Evolutionary conservation across 2,888 invertebrate species (phyloP).

Genomic region (Aspidiotus rigidus): DNA sequence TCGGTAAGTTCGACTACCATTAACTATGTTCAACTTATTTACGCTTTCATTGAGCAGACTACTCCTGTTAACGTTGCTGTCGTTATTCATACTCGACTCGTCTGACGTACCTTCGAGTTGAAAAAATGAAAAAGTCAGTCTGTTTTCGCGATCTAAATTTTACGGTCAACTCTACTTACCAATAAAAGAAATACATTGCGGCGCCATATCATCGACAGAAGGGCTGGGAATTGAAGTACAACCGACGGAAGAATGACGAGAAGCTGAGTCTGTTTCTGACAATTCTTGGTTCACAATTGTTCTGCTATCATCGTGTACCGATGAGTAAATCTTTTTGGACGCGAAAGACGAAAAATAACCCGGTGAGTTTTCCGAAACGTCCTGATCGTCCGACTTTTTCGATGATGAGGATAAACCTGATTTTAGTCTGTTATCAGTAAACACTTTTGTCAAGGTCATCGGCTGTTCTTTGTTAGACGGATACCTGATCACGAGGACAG

Average conservation of each 20-base stretch:
- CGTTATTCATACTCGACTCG: background rate
- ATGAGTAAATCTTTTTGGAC: background rate
- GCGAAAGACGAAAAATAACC: background rate
- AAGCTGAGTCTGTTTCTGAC: slow-evolving; percentile 7
- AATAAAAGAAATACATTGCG: slow-evolving; percentile 86
- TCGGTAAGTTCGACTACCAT: slow-evolving; percentile 77
- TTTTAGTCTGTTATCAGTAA: slow-evolving; percentile 7
- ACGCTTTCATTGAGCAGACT: slow-evolving; percentile 57
- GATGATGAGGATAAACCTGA: background rate
- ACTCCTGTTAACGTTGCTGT: slow-evolving; percentile 42
- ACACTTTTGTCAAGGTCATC: background rate
- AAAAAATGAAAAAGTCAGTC: background rate
- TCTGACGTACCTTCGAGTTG: background rate
- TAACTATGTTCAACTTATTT: slow-evolving; percentile 71
- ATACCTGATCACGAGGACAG: background rate
- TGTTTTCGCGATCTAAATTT: background rate
- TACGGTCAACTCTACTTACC: slow-evolving; percentile 49
- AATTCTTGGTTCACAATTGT: background rate
- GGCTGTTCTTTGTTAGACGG: background rate
- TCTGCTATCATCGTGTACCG: background rate
- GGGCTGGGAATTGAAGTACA: slow-evolving; percentile 17
- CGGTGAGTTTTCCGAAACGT: background rate
- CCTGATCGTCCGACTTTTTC: background rate
- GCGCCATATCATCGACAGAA: slow-evolving; percentile 70
- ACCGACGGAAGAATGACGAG: slow-evolving; percentile 16